Evolutionary conservation across 2,888 invertebrate genomes (phyloP).

Genomic region (Ichneumon xanthorius): DNA sequence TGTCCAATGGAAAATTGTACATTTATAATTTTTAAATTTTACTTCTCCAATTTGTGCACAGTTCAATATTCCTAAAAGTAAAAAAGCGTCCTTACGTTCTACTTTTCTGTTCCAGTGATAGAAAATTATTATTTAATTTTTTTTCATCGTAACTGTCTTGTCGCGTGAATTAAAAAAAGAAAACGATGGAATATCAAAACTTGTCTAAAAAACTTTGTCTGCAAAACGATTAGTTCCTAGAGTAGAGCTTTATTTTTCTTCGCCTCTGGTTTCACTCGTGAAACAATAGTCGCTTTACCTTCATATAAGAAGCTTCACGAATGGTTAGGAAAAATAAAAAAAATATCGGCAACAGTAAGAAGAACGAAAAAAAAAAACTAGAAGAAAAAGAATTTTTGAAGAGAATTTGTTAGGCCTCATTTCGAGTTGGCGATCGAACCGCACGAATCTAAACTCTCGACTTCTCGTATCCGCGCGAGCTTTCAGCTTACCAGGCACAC

Average conservation of each 20-base stretch:
- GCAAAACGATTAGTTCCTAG: slow-evolving; percentile 49
- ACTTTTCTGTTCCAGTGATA: slow-evolving; percentile 14
- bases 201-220: slow-evolving; percentile 49
- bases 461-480: slow-evolving; percentile 70
- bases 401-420: slow-evolving; percentile 40
- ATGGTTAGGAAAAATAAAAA: slow-evolving; percentile 49
- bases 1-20: neutral
- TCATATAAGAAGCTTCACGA: slow-evolving; percentile 51
- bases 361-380: neutral
- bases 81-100: slow-evolving; percentile 11
- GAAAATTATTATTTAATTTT: slow-evolving; percentile 28
- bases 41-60: neutral
- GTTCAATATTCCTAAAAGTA: neutral
- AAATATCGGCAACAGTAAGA: slow-evolving; percentile 1
- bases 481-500: slow-evolving; percentile 69
- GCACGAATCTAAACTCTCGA: slow-evolving; percentile 70
- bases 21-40: neutral
- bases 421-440: slow-evolving; percentile 64
- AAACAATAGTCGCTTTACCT: slow-evolving; percentile 60
- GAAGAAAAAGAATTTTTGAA: slow-evolving; percentile 22
- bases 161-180: slow-evolving; percentile 17
- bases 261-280: slow-evolving; percentile 56
- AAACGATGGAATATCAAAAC: slow-evolving; percentile 52
- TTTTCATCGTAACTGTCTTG: slow-evolving; percentile 2
- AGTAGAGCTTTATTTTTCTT: slow-evolving; percentile 58